These are phyloP conservation scores for Ostrea edulis DNA, from an alignment of 1,140 invertebrate species.

Conservation along the genomic window DNA sequence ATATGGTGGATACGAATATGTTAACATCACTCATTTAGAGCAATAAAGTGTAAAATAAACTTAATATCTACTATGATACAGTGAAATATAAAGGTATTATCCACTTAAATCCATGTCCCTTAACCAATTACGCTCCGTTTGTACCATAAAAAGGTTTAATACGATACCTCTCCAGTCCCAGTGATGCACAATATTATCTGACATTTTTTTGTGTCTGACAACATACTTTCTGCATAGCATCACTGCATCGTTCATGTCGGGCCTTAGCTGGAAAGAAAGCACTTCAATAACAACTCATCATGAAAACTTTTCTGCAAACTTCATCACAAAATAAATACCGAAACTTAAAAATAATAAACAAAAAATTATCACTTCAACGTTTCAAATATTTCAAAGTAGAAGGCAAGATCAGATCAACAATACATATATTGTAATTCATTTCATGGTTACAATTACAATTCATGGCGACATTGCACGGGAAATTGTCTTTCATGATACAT, in stretches of 20 bases:
- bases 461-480: no score
- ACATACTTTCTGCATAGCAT: neutral
- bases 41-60: slow-evolving; percentile 8
- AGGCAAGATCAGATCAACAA: no score
- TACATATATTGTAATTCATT: no score
- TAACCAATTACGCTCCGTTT: neutral
- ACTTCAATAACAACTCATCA: no score
- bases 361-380: no score
- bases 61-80: slow-evolving; percentile 10
- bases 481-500: no score
- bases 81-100: neutral
- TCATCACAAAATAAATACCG: no score
- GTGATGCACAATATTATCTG: neutral
- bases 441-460: no score
- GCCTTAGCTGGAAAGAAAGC: neutral
- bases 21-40: slow-evolving; percentile 21
- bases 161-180: neutral
- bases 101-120: neutral
- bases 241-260: neutral
- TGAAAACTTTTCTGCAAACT: no score
- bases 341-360: no score
- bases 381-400: no score
- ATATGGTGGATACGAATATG: neutral
- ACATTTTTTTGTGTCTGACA: neutral
- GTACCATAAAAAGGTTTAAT: neutral